These are phyloP conservation scores for Tokudaia tokunoshimensis DNA, from an alignment of 2,797 vertebrate species.

Conservation along the genomic window DNA sequence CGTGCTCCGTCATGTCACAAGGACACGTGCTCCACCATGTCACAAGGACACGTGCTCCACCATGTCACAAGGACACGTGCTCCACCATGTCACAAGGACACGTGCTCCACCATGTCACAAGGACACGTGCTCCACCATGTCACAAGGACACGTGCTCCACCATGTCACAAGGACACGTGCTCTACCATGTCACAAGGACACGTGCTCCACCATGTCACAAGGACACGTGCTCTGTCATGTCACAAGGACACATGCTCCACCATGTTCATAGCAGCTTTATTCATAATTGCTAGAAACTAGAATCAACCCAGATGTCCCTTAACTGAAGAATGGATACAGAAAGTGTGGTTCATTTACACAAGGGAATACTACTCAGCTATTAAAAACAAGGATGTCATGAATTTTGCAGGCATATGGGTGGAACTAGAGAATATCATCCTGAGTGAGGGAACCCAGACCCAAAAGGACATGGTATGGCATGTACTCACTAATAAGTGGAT, in stretches of 20 bases:
- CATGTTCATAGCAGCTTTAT: neutral
- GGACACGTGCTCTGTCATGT: too few species aligned
- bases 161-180: neutral
- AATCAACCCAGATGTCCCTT: neutral
- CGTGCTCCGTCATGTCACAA: neutral
- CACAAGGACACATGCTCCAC: too few species aligned
- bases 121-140: neutral
- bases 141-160: neutral
- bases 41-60: neutral
- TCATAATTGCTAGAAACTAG: neutral
- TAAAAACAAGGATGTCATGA: neutral
- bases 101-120: neutral
- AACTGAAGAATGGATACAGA: neutral
- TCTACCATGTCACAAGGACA: neutral
- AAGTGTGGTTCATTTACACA: neutral
- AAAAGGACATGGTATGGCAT: neutral
- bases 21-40: neutral
- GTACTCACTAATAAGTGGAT: neutral
- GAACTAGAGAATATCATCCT: neutral
- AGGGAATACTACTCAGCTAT: neutral
- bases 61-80: neutral
- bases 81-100: neutral
- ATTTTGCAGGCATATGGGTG: neutral
- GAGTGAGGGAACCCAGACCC: neutral
- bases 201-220: neutral